phyloP scores from a whole-genome alignment of 2,797 vertebrate species.

The Sebastes alutus region DNA sequence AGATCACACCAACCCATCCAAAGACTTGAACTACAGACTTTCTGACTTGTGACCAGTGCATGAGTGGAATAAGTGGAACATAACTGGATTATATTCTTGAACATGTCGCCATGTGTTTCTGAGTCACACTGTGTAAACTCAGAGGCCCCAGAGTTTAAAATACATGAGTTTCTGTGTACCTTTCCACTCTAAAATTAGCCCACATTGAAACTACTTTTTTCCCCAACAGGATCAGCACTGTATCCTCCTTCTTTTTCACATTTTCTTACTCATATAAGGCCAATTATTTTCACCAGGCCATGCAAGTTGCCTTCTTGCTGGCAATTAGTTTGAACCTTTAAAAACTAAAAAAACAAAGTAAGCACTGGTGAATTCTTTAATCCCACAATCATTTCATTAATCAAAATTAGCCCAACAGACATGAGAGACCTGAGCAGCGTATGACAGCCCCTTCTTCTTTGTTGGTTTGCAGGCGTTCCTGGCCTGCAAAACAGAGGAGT shows the following conservation, averaged over 20 bases:
- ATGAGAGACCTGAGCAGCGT: not conserved
- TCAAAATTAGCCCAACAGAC: not conserved
- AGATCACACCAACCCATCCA: not conserved
- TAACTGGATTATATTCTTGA: not conserved
- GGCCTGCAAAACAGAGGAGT: slow-evolving; percentile 81
- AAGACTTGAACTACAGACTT: not conserved
- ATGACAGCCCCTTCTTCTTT: not conserved
- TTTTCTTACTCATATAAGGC: not conserved
- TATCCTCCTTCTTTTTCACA: not conserved
- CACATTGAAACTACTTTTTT: slow-evolving; percentile 5
- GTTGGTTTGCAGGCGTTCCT: slow-evolving; percentile 82
- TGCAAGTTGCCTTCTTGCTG: not conserved
- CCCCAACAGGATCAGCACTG: not conserved
- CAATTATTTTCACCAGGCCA: not conserved
- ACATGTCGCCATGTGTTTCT: slow-evolving; percentile 3
- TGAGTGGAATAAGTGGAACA: not conserved
- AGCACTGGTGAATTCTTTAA: not conserved
- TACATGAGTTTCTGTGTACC: slow-evolving; percentile 15
- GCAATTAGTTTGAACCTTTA: not conserved
- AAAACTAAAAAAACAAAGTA: not conserved
- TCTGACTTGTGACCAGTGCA: not conserved
- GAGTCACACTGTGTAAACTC: slow-evolving; percentile 46
- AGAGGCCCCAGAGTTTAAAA: slow-evolving; percentile 17
- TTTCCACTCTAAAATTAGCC: slow-evolving; percentile 40
- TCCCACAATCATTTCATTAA: not conserved